Conservation (phyloP, 2,113 vertebrate genomes). For the Alosa alosa region DNA sequence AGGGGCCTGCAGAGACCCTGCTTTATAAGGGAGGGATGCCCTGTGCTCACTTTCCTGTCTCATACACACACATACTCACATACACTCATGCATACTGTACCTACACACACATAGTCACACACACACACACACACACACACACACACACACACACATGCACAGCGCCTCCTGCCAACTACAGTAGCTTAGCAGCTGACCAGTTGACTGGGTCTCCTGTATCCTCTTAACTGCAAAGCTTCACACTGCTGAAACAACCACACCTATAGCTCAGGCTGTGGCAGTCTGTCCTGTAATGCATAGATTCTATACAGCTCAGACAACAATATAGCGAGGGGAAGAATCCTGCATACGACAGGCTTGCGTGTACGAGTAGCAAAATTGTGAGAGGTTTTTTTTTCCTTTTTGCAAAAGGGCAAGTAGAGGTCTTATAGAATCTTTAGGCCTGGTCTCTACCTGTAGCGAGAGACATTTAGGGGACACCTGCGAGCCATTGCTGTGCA, state of each 20-base stretch:
- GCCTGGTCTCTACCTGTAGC: constrained; percentile 35
- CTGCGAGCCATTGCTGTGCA: constrained; percentile 62
- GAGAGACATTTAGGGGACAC: constrained; percentile 65
- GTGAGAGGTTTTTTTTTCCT: neutral
- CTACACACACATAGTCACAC: neutral
- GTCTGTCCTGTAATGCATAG: neutral
- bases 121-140: neutral
- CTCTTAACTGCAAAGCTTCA: too few relatives aligned
- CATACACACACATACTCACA: neutral
- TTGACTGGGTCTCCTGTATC: too few relatives aligned
- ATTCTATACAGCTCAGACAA: neutral
- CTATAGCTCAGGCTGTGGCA: neutral
- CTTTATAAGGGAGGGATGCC: neutral
- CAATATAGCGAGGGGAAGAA: neutral
- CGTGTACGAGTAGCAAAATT: neutral
- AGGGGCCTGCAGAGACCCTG: neutral
- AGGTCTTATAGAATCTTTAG: constrained; percentile 9
- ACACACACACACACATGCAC: constrained; percentile 25
- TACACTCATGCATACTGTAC: neutral
- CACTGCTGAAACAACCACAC: neutral
- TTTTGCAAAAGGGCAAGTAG: neutral
- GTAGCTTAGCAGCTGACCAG: too few relatives aligned
- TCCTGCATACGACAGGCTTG: neutral
- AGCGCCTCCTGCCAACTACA: neutral
- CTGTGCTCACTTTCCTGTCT: neutral